Evolutionary conservation across 2,797 vertebrate genomes (phyloP), one percentile per base, ranked within the genome.

Genomic region (Chanos chanos): DNA sequence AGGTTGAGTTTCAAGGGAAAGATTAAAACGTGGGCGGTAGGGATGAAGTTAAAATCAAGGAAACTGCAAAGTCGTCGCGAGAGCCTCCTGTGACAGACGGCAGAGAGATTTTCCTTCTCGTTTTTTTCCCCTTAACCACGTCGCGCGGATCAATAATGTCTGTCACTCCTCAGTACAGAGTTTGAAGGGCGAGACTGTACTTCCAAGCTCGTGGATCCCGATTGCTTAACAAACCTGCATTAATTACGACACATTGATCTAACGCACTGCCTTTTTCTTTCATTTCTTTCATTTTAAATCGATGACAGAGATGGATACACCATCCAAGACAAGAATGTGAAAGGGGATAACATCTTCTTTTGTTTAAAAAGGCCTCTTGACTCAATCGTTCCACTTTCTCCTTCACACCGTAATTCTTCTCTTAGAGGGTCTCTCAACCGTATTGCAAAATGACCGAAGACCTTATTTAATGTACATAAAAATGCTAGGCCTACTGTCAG

Each of bases 301-400:
- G 73, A 90, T 90, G 82, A 76, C 85, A 83, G 37, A 45, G 83
- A 81, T 84, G 83, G 81, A 83, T 85, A 74, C 70, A 55, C 74
- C 82, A 77, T 83, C 60, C 73, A 76, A 87, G 87, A 81, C 77
- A 30, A 64, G 79, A 82, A 83, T 86, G 76, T 85, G 67, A 74
- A 75, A 58, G 81, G 81, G 87, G 88, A 87, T 90, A 85, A 89
- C 22, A 73, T 85, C 77, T 84, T 80, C 75, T 70, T 73, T 88
- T 86, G 76, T 86, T 87, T 89, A 89, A 87, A n/a, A n/a, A 91
- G 86, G 84, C 86, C 83, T 74, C 85, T 85, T 87, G 87, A 88
- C 73, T 61, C 68, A 61, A 52, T 70, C 63, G 71, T 59, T 61
- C 55, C 59, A 64, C 73, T 71, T 69, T 74, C 68, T 68, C 68